Conservation (phyloP, 37 sponge, comb jelly and placozoan genomes). For the Geodia barretti region DNA sequence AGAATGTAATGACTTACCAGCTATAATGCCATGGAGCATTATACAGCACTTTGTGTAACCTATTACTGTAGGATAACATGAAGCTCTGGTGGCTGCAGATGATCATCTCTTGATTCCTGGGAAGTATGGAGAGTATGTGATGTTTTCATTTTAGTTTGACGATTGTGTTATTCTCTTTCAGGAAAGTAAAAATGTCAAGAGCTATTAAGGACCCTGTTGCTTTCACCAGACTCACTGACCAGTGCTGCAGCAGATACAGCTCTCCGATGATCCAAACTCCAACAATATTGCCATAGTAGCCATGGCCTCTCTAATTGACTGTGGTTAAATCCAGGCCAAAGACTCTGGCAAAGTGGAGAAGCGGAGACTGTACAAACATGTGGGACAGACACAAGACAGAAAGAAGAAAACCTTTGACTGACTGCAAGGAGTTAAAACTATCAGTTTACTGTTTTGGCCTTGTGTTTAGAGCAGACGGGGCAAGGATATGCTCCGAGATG, state of each 20-base stretch:
- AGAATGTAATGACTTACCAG: conserved; percentile 84
- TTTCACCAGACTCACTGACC: conserved; percentile 79
- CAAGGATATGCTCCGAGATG: conserved; percentile 18
- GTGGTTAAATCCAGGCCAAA: conserved; percentile 35
- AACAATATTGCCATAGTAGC: conserved; percentile 39
- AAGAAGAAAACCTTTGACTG: neutral
- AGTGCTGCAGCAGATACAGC: conserved; percentile 56
- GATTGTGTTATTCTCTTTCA: neutral
- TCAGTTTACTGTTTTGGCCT: neutral
- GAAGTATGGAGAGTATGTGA: conserved; percentile 23
- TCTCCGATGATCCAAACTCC: conserved; percentile 51
- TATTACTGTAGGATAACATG: conserved; percentile 55
- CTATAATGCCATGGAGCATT: neutral
- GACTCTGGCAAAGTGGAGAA: conserved; percentile 49
- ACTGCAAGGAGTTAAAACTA: neutral
- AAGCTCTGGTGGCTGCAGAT: conserved; percentile 58
- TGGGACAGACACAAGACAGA: conserved; percentile 84
- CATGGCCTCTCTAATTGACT: neutral
- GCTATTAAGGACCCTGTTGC: conserved; percentile 79
- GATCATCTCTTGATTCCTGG: conserved; percentile 50
- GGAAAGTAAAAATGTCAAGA: conserved; percentile 55
- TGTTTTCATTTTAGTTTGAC: no score
- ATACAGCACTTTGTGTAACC: neutral
- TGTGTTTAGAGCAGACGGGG: neutral
- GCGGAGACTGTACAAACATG: conserved; percentile 77